Evolutionary conservation across 2,113 vertebrate genomes (phyloP).

Genomic region (Benitochromis conjunctus): DNA sequence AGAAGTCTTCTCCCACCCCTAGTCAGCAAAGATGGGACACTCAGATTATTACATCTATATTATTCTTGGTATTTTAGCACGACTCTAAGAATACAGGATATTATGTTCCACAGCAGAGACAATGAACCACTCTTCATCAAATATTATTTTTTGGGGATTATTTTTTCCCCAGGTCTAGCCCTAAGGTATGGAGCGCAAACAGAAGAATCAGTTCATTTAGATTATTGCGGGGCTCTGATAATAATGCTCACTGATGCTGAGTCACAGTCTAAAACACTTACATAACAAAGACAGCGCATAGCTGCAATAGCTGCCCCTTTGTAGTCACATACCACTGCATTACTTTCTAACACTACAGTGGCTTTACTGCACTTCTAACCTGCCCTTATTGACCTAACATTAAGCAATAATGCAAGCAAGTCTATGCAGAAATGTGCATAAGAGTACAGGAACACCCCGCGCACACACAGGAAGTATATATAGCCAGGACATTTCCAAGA

Average conservation of each 20-base stretch:
- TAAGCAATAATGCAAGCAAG: not conserved
- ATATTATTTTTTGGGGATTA: not conserved
- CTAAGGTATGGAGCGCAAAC: not conserved
- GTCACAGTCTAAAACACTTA: slow-evolving; percentile 55
- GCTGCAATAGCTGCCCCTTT: not conserved
- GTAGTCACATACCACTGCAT: not conserved
- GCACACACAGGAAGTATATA: not conserved
- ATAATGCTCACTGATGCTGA: slow-evolving; percentile 61
- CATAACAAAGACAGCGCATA: slow-evolving; percentile 28
- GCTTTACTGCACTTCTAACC: slow-evolving; percentile 1
- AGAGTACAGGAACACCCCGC: not conserved
- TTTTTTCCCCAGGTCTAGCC: not conserved
- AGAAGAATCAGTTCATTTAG: slow-evolving; percentile 11
- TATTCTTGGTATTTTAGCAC: not conserved
- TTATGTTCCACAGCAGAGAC: not conserved
- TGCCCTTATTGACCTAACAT: not conserved
- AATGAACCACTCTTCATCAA: not conserved
- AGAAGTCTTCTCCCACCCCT: not conserved
- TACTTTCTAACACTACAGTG: not conserved
- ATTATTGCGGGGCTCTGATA: slow-evolving; percentile 20
- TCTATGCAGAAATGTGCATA: not conserved
- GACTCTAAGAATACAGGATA: not conserved
- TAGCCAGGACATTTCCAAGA: not conserved
- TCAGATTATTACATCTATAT: not conserved
- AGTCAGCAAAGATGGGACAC: not conserved